phyloP scores from a whole-genome alignment of 2,113 vertebrate species.

The Peromyscus leucopus region DNA sequence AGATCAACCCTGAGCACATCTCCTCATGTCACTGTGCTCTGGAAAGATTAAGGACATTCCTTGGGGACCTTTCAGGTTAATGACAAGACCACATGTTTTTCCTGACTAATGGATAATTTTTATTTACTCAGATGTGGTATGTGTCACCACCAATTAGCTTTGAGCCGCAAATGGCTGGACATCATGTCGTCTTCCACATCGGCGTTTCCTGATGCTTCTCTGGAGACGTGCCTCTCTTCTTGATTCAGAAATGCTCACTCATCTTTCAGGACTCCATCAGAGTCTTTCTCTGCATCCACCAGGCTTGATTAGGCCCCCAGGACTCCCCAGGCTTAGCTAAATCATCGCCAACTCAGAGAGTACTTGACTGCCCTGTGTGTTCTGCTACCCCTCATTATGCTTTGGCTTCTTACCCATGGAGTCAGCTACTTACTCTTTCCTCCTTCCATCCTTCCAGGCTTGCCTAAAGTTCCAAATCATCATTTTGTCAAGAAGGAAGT shows the following conservation, averaged over 20 bases:
- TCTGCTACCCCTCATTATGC: background rate
- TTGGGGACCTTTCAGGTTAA: background rate
- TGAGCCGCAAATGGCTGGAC: background rate
- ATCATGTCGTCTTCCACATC: accelerated
- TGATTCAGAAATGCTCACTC: background rate
- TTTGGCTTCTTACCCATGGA: background rate
- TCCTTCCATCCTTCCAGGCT: background rate
- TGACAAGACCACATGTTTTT: background rate
- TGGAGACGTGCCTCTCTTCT: background rate
- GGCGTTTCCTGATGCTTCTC: background rate
- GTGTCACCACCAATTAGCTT: background rate
- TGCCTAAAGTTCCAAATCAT: background rate
- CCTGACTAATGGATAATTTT: background rate
- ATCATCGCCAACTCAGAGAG: background rate
- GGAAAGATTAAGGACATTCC: background rate
- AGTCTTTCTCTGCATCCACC: background rate
- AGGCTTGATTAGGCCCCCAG: background rate
- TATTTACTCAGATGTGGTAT: background rate
- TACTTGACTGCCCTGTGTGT: accelerated
- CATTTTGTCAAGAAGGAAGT: conserved; percentile 1
- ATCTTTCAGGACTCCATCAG: background rate
- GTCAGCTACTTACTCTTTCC: background rate
- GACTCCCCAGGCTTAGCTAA: background rate
- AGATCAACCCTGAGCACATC: background rate
- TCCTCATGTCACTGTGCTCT: background rate